Evolutionary conservation across 2,888 invertebrate species (phyloP).

Genomic region (Platypus cylindrus): DNA sequence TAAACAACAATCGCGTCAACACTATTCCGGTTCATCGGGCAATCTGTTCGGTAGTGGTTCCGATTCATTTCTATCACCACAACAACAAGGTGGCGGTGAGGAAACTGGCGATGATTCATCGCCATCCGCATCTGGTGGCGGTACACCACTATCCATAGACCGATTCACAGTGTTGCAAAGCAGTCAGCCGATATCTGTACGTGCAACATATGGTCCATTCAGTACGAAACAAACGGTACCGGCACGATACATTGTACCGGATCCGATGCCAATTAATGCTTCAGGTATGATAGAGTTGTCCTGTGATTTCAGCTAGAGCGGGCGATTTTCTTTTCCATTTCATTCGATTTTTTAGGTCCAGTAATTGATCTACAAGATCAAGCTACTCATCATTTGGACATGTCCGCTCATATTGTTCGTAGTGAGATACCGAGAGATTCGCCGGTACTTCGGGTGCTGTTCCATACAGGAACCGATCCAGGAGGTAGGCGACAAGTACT

Average conservation of each 20-base stretch:
- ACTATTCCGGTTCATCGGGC: slow-evolving; percentile 33
- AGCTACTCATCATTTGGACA: slow-evolving; percentile 67
- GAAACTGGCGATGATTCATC: no score
- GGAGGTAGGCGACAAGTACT: slow-evolving; percentile 59
- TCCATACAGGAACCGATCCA: slow-evolving; percentile 81
- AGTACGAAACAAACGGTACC: slow-evolving; percentile 91
- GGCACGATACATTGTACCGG: slow-evolving; percentile 76
- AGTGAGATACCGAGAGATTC: slow-evolving; percentile 75
- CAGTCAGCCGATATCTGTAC: slow-evolving; percentile 78
- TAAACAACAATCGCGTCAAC: slow-evolving; percentile 67
- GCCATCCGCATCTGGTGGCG: slow-evolving; percentile 39
- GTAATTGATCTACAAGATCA: slow-evolving; percentile 45
- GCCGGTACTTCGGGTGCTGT: slow-evolving; percentile 82
- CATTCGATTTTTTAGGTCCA: slow-evolving; percentile 20
- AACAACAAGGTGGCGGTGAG: slow-evolving; percentile 14
- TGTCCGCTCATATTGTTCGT: slow-evolving; percentile 89
- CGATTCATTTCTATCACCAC: slow-evolving; percentile 21
- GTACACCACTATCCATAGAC: slow-evolving; percentile 68
- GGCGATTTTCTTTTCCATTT: no score
- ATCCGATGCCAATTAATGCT: slow-evolving; percentile 45
- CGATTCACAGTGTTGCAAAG: slow-evolving; percentile 87
- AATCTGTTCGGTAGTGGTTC: slow-evolving; percentile 26
- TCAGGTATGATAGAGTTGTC: slow-evolving; percentile 30
- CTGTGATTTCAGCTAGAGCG: no score
- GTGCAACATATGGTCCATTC: slow-evolving; percentile 89